Evolutionary conservation across 2,888 invertebrate genomes (phyloP).

Genomic region (Nysson spinosus): DNA sequence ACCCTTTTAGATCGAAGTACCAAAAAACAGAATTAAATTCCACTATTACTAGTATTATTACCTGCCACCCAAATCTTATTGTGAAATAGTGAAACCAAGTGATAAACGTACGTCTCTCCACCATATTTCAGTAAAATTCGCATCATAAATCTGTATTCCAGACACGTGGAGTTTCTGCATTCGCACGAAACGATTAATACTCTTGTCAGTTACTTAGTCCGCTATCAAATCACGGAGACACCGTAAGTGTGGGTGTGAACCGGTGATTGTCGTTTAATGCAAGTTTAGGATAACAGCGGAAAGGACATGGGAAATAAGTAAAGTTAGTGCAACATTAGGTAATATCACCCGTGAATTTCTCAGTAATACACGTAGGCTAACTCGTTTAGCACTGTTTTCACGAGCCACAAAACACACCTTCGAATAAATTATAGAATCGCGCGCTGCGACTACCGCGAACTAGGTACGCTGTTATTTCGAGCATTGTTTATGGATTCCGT

Average conservation of each 20-base stretch:
- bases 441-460: too few species aligned
- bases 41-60: too few species aligned
- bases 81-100: too few species aligned
- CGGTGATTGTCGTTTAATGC: background rate
- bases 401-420: background rate
- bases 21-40: too few species aligned
- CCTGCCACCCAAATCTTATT: too few species aligned
- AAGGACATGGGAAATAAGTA: background rate
- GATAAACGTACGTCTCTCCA: too few species aligned
- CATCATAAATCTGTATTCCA: background rate
- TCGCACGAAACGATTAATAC: slow-evolving; percentile 1
- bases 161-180: background rate
- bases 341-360: background rate
- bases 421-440: too few species aligned
- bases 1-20: too few species aligned
- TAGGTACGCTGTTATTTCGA: too few species aligned
- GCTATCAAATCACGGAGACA: background rate
- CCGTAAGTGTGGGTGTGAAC: background rate
- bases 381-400: background rate
- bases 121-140: too few species aligned
- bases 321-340: background rate
- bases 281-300: background rate
- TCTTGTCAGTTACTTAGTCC: slow-evolving; percentile 8
- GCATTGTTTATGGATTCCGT: too few species aligned
- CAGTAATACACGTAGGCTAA: background rate